Conservation (phyloP, 1,140 invertebrate species). For the Diprion similis region DNA sequence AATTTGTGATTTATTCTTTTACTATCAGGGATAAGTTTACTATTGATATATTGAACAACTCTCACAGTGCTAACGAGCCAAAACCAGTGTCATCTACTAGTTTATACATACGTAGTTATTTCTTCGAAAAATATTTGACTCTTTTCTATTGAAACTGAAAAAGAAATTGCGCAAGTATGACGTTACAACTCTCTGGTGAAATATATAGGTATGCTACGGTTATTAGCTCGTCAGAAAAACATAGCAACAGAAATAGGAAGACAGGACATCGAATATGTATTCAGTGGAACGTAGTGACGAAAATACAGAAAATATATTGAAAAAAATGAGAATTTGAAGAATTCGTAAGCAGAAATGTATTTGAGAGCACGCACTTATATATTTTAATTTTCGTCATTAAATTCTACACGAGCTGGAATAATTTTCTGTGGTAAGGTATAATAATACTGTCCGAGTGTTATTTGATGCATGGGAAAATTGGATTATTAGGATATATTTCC, state of each 20-base stretch:
- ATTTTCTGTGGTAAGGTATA: background rate
- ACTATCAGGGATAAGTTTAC: too few relatives aligned
- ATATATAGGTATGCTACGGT: background rate
- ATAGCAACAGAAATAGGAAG: background rate
- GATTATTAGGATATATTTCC: constrained; percentile 1
- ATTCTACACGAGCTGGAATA: background rate
- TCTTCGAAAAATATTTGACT: too few relatives aligned
- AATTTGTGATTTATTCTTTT: background rate
- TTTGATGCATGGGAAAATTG: constrained; percentile 10
- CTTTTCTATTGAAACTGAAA: too few relatives aligned
- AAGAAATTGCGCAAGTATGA: background rate
- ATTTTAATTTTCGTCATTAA: too few relatives aligned
- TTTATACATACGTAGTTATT: too few relatives aligned
- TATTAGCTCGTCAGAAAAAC: background rate
- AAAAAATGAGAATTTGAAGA: too few relatives aligned
- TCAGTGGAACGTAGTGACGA: background rate
- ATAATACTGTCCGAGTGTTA: background rate
- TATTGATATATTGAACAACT: too few relatives aligned
- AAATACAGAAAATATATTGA: too few relatives aligned
- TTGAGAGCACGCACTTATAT: too few relatives aligned
- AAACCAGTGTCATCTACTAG: too few relatives aligned
- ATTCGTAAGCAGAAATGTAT: too few relatives aligned
- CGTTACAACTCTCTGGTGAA: background rate
- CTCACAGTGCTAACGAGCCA: too few relatives aligned
- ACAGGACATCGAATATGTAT: background rate